phyloP scores from a whole-genome alignment of 2,113 vertebrate genomes.

The Tricholaema leucomelas region DNA sequence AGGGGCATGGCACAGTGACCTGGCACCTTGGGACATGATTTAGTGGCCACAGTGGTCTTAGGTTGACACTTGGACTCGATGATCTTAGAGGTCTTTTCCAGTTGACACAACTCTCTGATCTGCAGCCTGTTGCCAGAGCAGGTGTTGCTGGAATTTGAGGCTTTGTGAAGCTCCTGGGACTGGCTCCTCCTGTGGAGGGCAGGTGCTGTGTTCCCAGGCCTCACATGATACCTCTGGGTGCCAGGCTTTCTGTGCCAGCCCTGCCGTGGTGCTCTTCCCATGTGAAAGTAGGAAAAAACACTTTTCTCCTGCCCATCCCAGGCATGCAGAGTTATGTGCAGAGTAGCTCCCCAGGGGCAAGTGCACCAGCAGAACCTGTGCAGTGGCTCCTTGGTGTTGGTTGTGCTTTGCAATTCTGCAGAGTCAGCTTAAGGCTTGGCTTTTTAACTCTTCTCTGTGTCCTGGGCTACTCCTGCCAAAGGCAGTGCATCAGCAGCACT shows the following conservation, averaged over 20 bases:
- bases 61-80: too few relatives aligned
- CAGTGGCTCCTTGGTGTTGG: neutral
- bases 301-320: neutral
- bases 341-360: neutral
- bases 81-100: too few relatives aligned
- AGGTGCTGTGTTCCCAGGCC: neutral
- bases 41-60: too few relatives aligned
- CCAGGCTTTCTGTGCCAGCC: neutral
- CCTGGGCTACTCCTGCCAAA: neutral
- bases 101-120: too few relatives aligned
- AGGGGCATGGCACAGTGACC: neutral
- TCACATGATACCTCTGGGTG: neutral
- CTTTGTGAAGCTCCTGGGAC: neutral
- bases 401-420: neutral
- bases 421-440: accelerated
- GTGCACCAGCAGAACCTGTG: neutral
- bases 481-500: accelerated
- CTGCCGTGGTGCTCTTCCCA: neutral
- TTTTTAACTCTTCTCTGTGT: neutral
- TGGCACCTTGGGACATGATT: too few relatives aligned
- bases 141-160: accelerated
- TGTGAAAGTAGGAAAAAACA: accelerated
- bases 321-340: accelerated
- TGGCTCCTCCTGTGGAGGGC: neutral
- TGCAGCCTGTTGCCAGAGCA: accelerated